Percentiles rank a stretch among this genome's conserved stretches.
Conservation (phyloP, 2,888 invertebrate species). For the Spicauda simplicius region DNA sequence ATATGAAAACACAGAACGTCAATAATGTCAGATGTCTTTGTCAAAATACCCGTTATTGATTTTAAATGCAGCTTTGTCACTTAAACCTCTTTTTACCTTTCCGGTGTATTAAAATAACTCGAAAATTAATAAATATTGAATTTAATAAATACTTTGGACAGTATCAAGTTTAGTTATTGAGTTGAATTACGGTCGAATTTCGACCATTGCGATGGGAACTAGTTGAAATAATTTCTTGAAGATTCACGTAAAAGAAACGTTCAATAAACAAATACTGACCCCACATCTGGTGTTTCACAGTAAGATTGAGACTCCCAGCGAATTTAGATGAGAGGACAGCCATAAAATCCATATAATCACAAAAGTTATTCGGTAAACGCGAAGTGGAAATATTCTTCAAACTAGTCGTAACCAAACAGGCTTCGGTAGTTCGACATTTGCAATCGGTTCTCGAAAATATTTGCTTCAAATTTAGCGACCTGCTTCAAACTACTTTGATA, state of each 20-base stretch:
- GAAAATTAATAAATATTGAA: too few relatives aligned
- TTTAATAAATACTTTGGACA: too few relatives aligned
- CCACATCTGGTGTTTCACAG: constrained; percentile 31
- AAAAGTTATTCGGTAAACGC: constrained; percentile 7
- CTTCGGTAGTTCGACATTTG: constrained; percentile 3
- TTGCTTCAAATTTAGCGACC: constrained; percentile 7
- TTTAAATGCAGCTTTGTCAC: too few relatives aligned
- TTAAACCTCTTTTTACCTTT: too few relatives aligned
- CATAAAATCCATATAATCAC: constrained; percentile 25
- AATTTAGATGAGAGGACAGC: constrained; percentile 32
- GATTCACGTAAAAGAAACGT: constrained; percentile 1
- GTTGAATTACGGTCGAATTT: too few relatives aligned
- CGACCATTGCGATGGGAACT: too few relatives aligned
- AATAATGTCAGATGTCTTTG: too few relatives aligned
- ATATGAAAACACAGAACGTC: too few relatives aligned
- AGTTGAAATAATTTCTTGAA: background rate
- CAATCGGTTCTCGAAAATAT: constrained; percentile 4
- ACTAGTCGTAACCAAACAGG: background rate
- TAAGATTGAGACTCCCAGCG: constrained; percentile 24
- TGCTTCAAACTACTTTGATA: background rate
- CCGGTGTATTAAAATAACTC: too few relatives aligned
- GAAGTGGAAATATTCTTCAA: constrained; percentile 15
- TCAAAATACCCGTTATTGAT: too few relatives aligned
- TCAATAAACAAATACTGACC: constrained; percentile 29
- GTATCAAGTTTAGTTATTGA: too few relatives aligned